These are phyloP conservation scores for Spialia ferax DNA, from an alignment of 2,888 invertebrate species.

Conservation along the genomic window DNA sequence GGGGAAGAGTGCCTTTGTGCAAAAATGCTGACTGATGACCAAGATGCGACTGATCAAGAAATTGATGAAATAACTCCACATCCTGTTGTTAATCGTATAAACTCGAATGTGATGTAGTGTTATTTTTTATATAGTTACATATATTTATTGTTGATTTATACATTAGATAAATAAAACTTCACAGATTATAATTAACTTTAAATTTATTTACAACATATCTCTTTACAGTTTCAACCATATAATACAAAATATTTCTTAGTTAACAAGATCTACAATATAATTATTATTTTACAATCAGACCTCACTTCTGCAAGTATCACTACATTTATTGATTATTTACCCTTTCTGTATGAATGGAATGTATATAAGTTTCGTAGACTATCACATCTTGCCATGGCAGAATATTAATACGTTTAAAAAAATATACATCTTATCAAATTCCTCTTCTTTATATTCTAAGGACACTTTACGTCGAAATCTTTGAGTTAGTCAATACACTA, in stretches of 20 bases:
- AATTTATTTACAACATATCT: conserved; percentile 85
- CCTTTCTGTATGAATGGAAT: conserved; percentile 66
- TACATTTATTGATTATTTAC: conserved; percentile 56
- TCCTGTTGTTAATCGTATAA: conserved; percentile 51
- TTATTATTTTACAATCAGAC: conserved; percentile 83
- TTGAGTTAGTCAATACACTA: conserved; percentile 53
- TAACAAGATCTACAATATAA: conserved; percentile 77
- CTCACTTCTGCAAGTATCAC: conserved; percentile 72
- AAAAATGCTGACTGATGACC: conserved; percentile 71
- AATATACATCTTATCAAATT: conserved; percentile 50
- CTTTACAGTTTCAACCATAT: conserved; percentile 85
- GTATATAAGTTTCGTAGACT: conserved; percentile 65
- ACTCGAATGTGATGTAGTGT: conserved; percentile 42
- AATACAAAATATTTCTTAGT: conserved; percentile 85
- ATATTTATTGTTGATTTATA: neutral
- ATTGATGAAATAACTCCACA: conserved; percentile 76
- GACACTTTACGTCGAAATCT: conserved; percentile 21
- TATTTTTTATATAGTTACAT: conserved; percentile 4
- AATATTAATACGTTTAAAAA: conserved; percentile 57
- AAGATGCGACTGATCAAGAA: conserved; percentile 67
- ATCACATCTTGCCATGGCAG: conserved; percentile 81
- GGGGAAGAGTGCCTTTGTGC: conserved; percentile 76
- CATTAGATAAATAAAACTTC: conserved; percentile 49
- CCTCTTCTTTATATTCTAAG: conserved; percentile 13
- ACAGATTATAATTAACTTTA: conserved; percentile 72